Evolutionary conservation across 2,113 vertebrate species (phyloP).

Genomic region (Ardeotis arabs): DNA sequence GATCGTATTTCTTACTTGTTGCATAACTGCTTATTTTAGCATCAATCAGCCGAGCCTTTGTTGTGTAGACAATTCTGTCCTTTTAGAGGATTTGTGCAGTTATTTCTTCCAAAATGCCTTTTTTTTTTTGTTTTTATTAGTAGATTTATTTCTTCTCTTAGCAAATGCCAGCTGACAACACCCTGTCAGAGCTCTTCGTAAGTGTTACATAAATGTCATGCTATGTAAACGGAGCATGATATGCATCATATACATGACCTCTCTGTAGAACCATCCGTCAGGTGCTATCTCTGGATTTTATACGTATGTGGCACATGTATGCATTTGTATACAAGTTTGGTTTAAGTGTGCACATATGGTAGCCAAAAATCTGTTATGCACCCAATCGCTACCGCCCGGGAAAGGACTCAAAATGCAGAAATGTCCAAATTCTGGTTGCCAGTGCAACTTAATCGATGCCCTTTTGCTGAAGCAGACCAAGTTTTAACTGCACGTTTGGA

Average conservation of each 20-base stretch:
- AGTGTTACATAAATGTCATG: conserved; percentile 59
- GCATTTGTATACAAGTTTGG: neutral
- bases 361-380: neutral
- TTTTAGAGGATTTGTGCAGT: conserved; percentile 62
- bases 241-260: neutral
- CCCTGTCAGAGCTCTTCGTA: conserved; percentile 57
- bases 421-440: neutral
- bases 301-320: accelerated
- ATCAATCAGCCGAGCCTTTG: conserved; percentile 69
- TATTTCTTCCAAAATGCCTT: conserved; percentile 51
- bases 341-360: neutral
- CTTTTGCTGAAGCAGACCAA: neutral
- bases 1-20: conserved; percentile 68
- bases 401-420: neutral
- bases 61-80: conserved; percentile 64
- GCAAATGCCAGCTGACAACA: conserved; percentile 69
- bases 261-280: neutral
- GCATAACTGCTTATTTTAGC: conserved; percentile 73
- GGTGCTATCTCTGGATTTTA: neutral
- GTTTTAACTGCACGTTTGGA: neutral
- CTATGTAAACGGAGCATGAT: conserved; percentile 43
- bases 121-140: conserved; percentile 67
- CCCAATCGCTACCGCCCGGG: neutral
- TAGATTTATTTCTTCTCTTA: conserved; percentile 73
- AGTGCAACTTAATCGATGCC: neutral